Conservation (phyloP, 2,888 invertebrate species). For the Teinopalpus imperialis region DNA sequence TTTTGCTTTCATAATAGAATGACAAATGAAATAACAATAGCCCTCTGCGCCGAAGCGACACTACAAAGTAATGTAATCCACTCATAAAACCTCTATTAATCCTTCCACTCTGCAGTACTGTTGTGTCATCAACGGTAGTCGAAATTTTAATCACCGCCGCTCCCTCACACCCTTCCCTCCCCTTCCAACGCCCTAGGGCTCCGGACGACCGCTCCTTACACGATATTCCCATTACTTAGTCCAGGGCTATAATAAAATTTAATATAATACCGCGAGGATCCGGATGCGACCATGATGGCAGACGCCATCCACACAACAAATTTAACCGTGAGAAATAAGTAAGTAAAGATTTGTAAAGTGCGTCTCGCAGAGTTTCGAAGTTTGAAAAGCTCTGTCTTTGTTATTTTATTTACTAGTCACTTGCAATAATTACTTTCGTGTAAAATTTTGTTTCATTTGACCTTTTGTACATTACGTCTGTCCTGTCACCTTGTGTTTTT, state of each 20-base stretch:
- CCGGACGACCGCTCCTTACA: slow-evolving; percentile 79
- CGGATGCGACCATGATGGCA: slow-evolving; percentile 68
- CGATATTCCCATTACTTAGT: slow-evolving; percentile 83
- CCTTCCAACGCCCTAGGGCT: slow-evolving; percentile 59
- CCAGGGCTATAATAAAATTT: slow-evolving; percentile 82
- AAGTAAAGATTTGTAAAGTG: slow-evolving; percentile 5
- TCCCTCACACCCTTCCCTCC: slow-evolving; percentile 34
- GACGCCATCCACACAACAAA: slow-evolving; percentile 39
- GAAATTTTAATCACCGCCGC: slow-evolving; percentile 76
- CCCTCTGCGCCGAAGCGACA: slow-evolving; percentile 43
- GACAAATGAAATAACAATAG: slow-evolving; percentile 55
- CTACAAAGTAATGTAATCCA: slow-evolving; percentile 73
- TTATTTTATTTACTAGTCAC: no score
- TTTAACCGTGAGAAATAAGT: slow-evolving; percentile 35
- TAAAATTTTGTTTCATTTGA: no score
- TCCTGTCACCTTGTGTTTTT: not conserved
- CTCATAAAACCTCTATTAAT: slow-evolving; percentile 76
- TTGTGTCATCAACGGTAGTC: slow-evolving; percentile 78
- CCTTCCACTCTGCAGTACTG: slow-evolving; percentile 69
- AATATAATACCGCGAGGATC: slow-evolving; percentile 75
- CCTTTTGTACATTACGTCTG: no score
- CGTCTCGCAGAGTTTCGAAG: not conserved
- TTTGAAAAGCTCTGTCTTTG: no score
- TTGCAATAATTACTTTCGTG: no score
- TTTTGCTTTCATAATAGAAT: slow-evolving; percentile 30